Evolutionary conservation across 1,140 invertebrate genomes (phyloP), one percentile per base, ranked within the genome.

Genomic region (Aleiodes sp.): DNA sequence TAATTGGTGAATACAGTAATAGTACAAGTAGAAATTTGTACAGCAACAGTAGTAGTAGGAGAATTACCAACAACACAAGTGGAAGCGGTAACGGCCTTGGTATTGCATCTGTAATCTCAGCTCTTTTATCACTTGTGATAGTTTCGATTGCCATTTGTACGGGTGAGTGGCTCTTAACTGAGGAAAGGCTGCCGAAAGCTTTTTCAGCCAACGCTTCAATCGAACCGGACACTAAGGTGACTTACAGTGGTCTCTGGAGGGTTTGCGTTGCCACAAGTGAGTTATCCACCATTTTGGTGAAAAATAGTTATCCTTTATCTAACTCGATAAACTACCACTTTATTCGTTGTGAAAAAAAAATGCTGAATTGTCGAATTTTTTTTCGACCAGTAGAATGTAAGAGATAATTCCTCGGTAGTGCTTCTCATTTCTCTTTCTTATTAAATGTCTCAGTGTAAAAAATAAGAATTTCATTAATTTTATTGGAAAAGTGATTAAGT

Each of bases 141-240:
- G 87, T 90, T 57, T 81, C 83, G 52, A 82, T 89, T 6, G 88
- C 88, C 35, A 86, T 90, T 59, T 82, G 84, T 12, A 90, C 89
- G 16, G 88, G 87, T 70, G 83, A 88, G 73, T 90, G 89, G 89
- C 77, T 91, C 2, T 79, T 89, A 31, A 89, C 88, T 24, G 87
- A 89, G 65, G 89, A 91, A 78, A 87, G 86, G 73, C 87, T 90
- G 72, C 82, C 86, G 10, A 88, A 88, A 75, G 76, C 82, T 56
- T 66, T 73, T 37, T 78, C 82, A 10, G 70, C 75, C 24, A 82
- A 83, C 70, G 66, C 73, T 7, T 78, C 79, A 16, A 70, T 33
- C 24, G 81, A 85, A 29, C 80, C 82, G 4, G 82, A 84, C 74
- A 78, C 80, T 70, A 83, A 83, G 70, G 74, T 84, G 64, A 84